phyloP scores from a whole-genome alignment of 2,113 vertebrate genomes.

The Ophthalmolycus amberensis region DNA sequence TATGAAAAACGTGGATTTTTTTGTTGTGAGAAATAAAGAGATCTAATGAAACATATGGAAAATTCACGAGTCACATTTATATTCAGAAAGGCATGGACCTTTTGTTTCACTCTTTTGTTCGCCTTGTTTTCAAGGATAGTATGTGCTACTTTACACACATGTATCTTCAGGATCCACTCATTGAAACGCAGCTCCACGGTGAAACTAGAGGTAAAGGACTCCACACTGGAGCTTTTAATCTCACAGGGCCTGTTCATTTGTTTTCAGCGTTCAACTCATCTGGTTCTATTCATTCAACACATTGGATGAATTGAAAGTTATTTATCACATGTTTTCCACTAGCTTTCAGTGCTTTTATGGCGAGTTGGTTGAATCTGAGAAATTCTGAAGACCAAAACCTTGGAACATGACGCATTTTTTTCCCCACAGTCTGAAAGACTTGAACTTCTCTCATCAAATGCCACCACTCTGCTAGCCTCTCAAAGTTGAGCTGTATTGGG shows the following conservation, averaged over 20 bases:
- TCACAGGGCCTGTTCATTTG: neutral
- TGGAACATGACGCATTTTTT: neutral
- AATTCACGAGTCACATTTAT: neutral
- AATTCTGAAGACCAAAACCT: neutral
- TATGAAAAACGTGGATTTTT: neutral
- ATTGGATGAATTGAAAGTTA: neutral
- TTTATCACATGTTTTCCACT: too few relatives aligned
- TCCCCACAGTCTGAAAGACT: conserved; percentile 5
- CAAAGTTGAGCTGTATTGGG: neutral
- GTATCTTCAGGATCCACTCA: neutral
- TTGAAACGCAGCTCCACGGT: neutral
- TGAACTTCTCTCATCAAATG: conserved; percentile 3
- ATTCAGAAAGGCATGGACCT: neutral
- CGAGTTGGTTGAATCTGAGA: neutral
- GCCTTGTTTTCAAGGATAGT: neutral
- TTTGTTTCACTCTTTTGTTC: neutral
- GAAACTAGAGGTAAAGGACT: neutral
- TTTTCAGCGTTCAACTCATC: neutral
- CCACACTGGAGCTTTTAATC: neutral
- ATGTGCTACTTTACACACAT: neutral
- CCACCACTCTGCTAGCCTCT: neutral
- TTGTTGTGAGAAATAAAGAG: neutral
- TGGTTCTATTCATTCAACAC: neutral
- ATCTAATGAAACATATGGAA: neutral
- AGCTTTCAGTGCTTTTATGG: neutral